Evolutionary conservation across 2,888 invertebrate species (phyloP), one percentile per base, ranked within the genome.

Genomic region (Cenopis cana): DNA sequence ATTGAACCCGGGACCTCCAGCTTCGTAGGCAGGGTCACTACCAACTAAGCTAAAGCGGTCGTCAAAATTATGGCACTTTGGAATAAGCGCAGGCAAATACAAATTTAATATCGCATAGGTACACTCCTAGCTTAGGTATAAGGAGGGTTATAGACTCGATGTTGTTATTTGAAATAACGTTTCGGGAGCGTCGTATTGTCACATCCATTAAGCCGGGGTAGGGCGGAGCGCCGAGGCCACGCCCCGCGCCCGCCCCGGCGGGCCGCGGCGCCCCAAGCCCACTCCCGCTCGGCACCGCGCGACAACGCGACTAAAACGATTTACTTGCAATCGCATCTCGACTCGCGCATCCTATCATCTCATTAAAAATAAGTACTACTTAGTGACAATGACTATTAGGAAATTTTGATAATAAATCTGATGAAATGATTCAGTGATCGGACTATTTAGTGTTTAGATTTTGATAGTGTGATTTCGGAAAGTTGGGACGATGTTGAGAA

Each of bases 101-200:
- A 61, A 49, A 50, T 56, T 71, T 71, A 67, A 67, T 67, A 61
- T 67, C 71, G 24, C 60, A 67, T 38, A n/a, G n/a, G n/a, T n/a
- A 66, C 64, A 68, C 33, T 69, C 54, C 10, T 49, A 54, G 60
- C 33, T 69, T 71, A 67, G 78, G 82, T 83, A 83, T 78, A 82
- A 82, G 82, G 87, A 84, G 90, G 87, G 88, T 86, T 87, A 86
- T 86, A 88, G 91, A 90, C 90, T 91, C 90, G 86, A 64, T 62
- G 62, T 62, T 85, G 85, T 86, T 89, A 85, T 81, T 78, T 79
- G 79, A 76, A 78, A 79, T 83, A 81, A 81, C 82, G 76, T 80
- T 88, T 87, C 83, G 88, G 90, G 89, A 89, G 89, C 91, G 89
- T 89, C 90, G 87, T 89, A 87, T 93, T 92, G 91, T 93, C 91